Base-by-base conservation (phyloP, 1,140 invertebrate species). In the Drosophila albomicans region DNA sequence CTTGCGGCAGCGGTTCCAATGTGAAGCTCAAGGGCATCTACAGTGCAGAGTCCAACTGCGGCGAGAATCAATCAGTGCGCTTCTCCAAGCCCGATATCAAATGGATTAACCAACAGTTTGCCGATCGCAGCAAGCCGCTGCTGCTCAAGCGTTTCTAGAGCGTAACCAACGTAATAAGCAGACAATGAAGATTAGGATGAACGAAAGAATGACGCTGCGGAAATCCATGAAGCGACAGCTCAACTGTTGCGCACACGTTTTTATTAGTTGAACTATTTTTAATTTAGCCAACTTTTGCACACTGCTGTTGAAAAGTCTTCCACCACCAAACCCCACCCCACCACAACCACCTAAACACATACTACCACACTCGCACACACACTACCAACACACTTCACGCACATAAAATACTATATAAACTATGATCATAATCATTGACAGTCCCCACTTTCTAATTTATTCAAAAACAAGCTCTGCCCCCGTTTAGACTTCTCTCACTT, bases 11-110 rank as follows among this genome's bases (percentile, higher is more conserved):
- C n/a, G 95, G 95, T 10, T 94, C 96, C 58, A 93, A 93, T 70
- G 96, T 95, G 73, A 94, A 95, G 10, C 93, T 97, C n/a, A 93
- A 94, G 74, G 96, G 96, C 54, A 93, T 97, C 75, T 96, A 95
- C 91, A 95, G 95, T 43, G 96, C 95, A 93, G 96, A 97, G 69
- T 95, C 95, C 11, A 96, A 95, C 30, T 93, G 92, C 56, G 92
- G 88, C 0, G 90, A 91, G 43, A 88, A 88, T 5, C 80, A 91
- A 67, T 68, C 85, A 1, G 87, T 92, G 15, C 82, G 82, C 13
- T 93, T 93, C 52, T 68, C 82, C 43, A 92, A 92, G 62, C 90
- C 92, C 15, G 92, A 93, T 65, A 75, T 92, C 4, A 82, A 86
- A 48, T 93, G 91, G 91, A 91, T 93, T 43, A 93, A 92, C 61